Conservation (phyloP, 2,888 invertebrate genomes). For the Stratiomys singularior region DNA sequence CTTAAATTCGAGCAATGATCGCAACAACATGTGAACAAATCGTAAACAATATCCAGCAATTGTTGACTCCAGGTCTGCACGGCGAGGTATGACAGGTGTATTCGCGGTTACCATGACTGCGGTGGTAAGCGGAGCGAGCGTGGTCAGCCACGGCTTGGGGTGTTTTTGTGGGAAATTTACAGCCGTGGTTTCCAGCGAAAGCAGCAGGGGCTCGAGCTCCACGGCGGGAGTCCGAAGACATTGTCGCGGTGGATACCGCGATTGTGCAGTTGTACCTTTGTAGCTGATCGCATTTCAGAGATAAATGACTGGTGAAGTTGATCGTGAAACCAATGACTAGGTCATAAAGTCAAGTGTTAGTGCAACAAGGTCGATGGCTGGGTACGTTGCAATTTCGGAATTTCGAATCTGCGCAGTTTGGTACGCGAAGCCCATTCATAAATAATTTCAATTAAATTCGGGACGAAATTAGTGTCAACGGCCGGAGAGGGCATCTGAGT, state of each 20-base stretch:
- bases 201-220: conserved; percentile 9
- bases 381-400: too few relatives aligned
- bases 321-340: conserved; percentile 15
- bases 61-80: conserved; percentile 12
- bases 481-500: too few relatives aligned
- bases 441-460: too few relatives aligned
- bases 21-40: conserved; percentile 9
- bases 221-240: not conserved
- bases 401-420: too few relatives aligned
- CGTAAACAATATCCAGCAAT: conserved; percentile 38
- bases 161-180: conserved; percentile 10
- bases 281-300: conserved; percentile 11
- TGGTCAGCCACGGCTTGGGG: not conserved
- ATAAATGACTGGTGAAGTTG: not conserved
- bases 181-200: not conserved
- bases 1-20: not conserved
- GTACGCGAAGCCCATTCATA: too few relatives aligned
- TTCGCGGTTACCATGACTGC: not conserved
- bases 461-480: too few relatives aligned
- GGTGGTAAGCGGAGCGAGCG: not conserved
- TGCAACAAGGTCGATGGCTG: conserved; percentile 21
- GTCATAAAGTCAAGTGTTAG: conserved; percentile 24
- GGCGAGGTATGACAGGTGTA: conserved; percentile 23
- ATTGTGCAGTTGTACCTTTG: not conserved
- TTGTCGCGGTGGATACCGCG: not conserved